Base-by-base conservation (phyloP, 2,888 invertebrate species). In the Mechanitis mazaeus region DNA sequence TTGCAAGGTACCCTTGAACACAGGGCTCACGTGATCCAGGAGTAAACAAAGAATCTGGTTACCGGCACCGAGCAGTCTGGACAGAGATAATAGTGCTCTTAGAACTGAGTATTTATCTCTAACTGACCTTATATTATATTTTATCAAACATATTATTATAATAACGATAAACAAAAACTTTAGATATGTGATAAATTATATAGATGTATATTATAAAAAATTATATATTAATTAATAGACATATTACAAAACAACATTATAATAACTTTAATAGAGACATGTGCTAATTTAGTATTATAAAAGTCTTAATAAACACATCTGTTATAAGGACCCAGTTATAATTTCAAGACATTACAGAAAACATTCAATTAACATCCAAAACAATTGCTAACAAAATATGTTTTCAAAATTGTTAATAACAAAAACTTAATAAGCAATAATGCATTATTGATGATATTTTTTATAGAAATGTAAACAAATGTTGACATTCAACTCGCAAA, bases 401-500 rank as follows among this genome's bases (percentile, higher is more conserved):
- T 60, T 38, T 28, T 33, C 46, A 56, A 69, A 70, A 70, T 68
- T 67, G 66, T 68, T 69, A 56, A 45, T 33, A 33, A 35, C 61
- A 69, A 69, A 68, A 67, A 61, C 64, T 55, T 64, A 67, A 66
- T 69, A 61, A 64, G 63, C 63, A 70, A 69, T 70, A 66, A 69
- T 70, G 70, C 65, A 68, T 67, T 70, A 70, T 71, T 68, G 68
- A 72, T 69, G 64, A 64, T 68, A 60, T 67, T 70, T 73, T 75
- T 73, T 69, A 74, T 69, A 74, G 64, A 78, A 79, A 83, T 78
- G 78, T 85, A 84, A 83, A 87, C 85, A 87, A 81, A 76, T 78
- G 76, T 78, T 84, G 85, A 83, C 84, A 87, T 87, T 88, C 83
- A 85, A 85, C 81, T 83, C 82, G 78, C 74, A 74, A 76, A 81